Evolutionary conservation across 2,797 vertebrate species (phyloP), one percentile per base, ranked within the genome.

Genomic region (Gymnocypris eckloni): DNA sequence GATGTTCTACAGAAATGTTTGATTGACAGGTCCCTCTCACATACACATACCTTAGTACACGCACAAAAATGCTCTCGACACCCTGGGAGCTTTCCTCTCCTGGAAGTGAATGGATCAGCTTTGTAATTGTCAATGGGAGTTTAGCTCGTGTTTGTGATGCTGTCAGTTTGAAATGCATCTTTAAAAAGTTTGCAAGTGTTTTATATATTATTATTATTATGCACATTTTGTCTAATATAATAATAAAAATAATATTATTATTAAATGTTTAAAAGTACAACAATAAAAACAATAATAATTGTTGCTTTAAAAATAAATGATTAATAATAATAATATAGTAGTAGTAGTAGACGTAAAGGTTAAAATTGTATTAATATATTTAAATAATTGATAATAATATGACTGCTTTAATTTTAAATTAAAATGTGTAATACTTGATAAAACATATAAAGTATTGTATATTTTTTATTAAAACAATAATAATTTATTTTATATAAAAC

Each of bases 111-210:
- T 83, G 43, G 43, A 66, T 56, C 45, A 25, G 56, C 56, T 66
- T 76, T 75, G 28, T 50, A 83, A 83, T 75, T 52, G 71, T 76
- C 28, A 61, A 18, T 50, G 45, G 20, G 43, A 41, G 43, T 76
- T 73, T 76, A 76, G 56, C 59, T 83, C 86, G 12, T 79, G 75
- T 87, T 37, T 79, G 67, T 73, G 76, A 41, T 50, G 25, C 70
- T 75, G 59, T 84, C 76, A 37, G 18, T 39, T 76, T 66, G 20
- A 66, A 83, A 64, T 56, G 22, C 2, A 5, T 59, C 12, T 81
- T 11, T 59, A 59, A 72, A 72, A 50, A 54, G 6, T n/a, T 45
- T 73, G 13, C 13, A 5, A 39, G 28, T 39, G 33, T 77, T 77
- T 56, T 15, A 15, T 2, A 37, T 59, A 77, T 16, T 54, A 54